A percentile compares a stretch with the other conserved stretches of the same genome.
Conservation (phyloP, 2,113 vertebrate species). For the Corvus moneduloides region DNA sequence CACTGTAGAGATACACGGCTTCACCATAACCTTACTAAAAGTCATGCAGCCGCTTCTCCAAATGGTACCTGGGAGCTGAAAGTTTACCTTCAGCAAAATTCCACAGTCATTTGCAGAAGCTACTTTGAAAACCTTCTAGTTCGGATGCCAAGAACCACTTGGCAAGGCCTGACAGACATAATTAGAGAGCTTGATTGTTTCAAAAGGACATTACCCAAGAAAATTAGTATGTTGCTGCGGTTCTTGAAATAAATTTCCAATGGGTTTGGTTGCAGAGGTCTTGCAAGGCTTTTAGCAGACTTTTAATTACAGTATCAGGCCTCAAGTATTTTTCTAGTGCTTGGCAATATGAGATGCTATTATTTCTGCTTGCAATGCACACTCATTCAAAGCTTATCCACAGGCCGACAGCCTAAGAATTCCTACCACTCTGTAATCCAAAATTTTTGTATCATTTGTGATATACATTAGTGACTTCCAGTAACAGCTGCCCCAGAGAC, state of each 20-base stretch:
- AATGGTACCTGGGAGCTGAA: background rate
- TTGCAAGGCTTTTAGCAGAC: constrained; percentile 37
- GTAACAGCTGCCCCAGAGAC: constrained; percentile 46
- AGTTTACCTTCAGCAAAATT: background rate
- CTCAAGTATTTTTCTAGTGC: constrained; percentile 13
- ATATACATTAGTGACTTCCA: constrained; percentile 61
- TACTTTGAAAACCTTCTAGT: background rate
- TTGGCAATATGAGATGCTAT: constrained; percentile 18
- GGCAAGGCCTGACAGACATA: background rate
- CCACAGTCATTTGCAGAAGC: background rate
- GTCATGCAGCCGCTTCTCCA: background rate
- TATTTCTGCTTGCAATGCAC: constrained; percentile 15
- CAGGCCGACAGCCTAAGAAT: constrained; percentile 4
- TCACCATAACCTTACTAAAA: background rate
- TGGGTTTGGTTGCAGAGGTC: constrained; percentile 7
- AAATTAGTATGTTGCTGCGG: background rate
- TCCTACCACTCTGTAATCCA: background rate
- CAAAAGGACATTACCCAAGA: constrained; percentile 36
- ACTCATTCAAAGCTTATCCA: constrained; percentile 15
- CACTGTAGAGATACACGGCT: background rate
- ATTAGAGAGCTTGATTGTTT: constrained; percentile 27
- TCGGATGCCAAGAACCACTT: background rate
- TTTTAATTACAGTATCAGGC: constrained; percentile 17
- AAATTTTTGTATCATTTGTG: constrained; percentile 32
- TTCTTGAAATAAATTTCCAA: constrained; percentile 15